A percentile compares a stretch with the other conserved stretches of the same genome.
Evolutionary conservation across 2,113 vertebrate genomes (phyloP).

Genomic region (Vulpes lagopus): DNA sequence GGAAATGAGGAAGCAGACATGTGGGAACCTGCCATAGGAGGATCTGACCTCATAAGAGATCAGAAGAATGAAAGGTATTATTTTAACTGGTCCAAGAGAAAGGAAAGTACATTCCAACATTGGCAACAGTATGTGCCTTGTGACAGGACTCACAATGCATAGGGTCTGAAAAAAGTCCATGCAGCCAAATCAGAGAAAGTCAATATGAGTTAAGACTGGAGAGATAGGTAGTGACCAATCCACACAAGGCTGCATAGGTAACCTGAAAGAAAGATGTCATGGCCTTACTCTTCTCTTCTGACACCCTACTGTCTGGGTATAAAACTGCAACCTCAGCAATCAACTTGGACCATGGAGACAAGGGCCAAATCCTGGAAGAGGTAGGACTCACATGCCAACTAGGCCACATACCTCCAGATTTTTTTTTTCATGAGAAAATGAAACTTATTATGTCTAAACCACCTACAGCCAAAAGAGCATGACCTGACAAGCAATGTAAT

Average conservation of each 20-base stretch:
- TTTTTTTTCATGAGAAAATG: neutral
- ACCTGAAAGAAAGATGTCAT: neutral
- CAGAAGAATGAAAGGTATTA: neutral
- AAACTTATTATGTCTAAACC: neutral
- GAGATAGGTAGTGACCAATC: neutral
- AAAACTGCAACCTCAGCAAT: neutral
- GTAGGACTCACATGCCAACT: neutral
- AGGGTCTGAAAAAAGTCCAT: neutral
- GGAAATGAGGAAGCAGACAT: slow-evolving; percentile 6
- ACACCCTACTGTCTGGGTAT: neutral
- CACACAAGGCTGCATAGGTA: neutral
- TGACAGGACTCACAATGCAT: neutral
- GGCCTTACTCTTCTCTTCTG: neutral
- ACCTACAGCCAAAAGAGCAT: neutral
- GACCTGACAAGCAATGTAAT: neutral
- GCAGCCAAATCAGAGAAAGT: neutral
- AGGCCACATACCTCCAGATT: neutral
- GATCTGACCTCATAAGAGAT: neutral
- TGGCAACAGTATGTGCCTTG: neutral
- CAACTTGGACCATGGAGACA: neutral
- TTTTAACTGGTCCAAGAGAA: neutral
- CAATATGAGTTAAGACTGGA: neutral
- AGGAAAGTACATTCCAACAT: neutral
- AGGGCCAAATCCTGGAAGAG: neutral
- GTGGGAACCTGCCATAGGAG: neutral